Evolutionary conservation across 2,888 invertebrate species (phyloP).

Genomic region (Corythucha ciliata): DNA sequence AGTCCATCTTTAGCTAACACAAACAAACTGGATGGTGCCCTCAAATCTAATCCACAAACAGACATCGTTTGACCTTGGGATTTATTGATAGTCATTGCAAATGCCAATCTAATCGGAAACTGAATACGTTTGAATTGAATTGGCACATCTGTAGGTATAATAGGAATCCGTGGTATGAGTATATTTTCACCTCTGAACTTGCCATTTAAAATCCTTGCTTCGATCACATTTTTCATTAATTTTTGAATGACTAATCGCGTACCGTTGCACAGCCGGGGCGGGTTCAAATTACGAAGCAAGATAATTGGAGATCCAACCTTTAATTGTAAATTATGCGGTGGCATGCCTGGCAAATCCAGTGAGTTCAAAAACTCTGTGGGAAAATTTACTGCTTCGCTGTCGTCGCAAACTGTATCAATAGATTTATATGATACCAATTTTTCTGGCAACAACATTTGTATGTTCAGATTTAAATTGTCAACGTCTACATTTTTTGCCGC

Average conservation of each 20-base stretch:
- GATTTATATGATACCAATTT: conserved; percentile 35
- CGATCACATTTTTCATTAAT: conserved; percentile 35
- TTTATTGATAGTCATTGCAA: conserved; percentile 33
- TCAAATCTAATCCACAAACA: conserved; percentile 29
- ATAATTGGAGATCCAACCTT: conserved; percentile 36
- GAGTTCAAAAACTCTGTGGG: conserved; percentile 39
- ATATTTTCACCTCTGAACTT: conserved; percentile 35
- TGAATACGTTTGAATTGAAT: conserved; percentile 31
- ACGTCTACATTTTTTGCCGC: conserved; percentile 39
- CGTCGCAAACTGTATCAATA: conserved; percentile 34
- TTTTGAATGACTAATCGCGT: conserved; percentile 33
- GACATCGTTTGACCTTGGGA: conserved; percentile 32
- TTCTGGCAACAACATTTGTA: conserved; percentile 32
- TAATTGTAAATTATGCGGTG: conserved; percentile 30
- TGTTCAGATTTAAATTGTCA: conserved; percentile 37
- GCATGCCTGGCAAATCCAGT: conserved; percentile 34
- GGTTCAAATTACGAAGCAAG: conserved; percentile 35
- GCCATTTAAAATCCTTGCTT: conserved; percentile 33
- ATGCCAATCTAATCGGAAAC: conserved; percentile 32
- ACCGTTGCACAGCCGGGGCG: conserved; percentile 36
- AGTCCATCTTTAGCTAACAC: no score
- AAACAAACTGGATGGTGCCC: no score
- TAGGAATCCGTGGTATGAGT: conserved; percentile 28
- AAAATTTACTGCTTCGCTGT: conserved; percentile 28
- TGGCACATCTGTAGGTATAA: conserved; percentile 22